Percentiles rank a stretch among this genome's conserved stretches.
Evolutionary conservation across 2,888 invertebrate genomes (phyloP).

Genomic region (Lissonota sp.): DNA sequence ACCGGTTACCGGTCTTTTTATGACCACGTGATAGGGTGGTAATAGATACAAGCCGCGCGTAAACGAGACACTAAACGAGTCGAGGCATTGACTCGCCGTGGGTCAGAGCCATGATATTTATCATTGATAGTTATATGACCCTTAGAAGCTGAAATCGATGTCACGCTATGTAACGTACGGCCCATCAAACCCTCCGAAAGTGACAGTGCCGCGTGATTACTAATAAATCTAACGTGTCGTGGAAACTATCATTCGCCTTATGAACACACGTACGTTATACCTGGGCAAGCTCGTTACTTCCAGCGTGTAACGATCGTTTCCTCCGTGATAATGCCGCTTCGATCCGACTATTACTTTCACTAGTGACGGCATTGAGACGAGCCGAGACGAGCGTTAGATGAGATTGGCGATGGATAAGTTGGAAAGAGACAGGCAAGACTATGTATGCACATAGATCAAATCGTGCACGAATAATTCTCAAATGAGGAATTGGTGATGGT

Average conservation of each 20-base stretch:
- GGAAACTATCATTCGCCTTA: slow-evolving; percentile 58
- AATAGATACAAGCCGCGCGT: slow-evolving; percentile 11
- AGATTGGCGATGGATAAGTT: slow-evolving; percentile 15
- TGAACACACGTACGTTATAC: slow-evolving; percentile 7
- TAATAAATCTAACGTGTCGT: slow-evolving; percentile 67
- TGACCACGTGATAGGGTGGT: not conserved
- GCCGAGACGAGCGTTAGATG: slow-evolving; percentile 39
- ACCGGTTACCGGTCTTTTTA: no score
- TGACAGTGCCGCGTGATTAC: slow-evolving; percentile 70
- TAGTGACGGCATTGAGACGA: slow-evolving; percentile 40
- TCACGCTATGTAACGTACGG: slow-evolving; percentile 66
- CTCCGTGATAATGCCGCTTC: slow-evolving; percentile 68
- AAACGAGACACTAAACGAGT: slow-evolving; percentile 18
- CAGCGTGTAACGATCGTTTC: slow-evolving; percentile 56
- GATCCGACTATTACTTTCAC: slow-evolving; percentile 61
- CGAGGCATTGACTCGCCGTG: slow-evolving; percentile 6
- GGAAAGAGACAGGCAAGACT: slow-evolving; percentile 24
- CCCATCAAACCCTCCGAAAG: slow-evolving; percentile 68
- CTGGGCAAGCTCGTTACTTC: slow-evolving; percentile 53
- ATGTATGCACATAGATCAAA: slow-evolving; percentile 19
- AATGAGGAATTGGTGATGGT: slow-evolving; percentile 31
- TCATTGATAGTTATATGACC: not conserved
- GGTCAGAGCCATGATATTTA: slow-evolving; percentile 16
- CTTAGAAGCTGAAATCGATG: slow-evolving; percentile 56
- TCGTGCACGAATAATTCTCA: slow-evolving; percentile 7